Percentiles rank a stretch among this genome's conserved stretches.
Evolutionary conservation across 2,797 vertebrate genomes (phyloP).

Genomic region (Gallinago solitaria): DNA sequence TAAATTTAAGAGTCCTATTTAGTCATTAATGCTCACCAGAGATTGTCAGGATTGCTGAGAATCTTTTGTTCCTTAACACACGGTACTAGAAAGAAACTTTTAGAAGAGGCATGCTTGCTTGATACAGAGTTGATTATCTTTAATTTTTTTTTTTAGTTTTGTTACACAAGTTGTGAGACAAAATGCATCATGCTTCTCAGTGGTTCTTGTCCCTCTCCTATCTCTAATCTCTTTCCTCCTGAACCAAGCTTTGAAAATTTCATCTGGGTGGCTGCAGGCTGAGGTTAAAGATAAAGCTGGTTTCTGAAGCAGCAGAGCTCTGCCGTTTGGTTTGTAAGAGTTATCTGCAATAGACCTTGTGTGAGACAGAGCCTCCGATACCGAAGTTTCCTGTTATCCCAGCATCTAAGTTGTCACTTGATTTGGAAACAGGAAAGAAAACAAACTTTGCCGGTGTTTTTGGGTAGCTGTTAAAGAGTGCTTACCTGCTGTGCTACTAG

Average conservation of each 20-base stretch:
- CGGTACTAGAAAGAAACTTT: not conserved
- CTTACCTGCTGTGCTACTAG: not conserved
- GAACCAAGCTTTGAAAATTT: not conserved
- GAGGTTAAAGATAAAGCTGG: not conserved
- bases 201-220: not conserved
- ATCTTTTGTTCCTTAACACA: not conserved
- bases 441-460: not conserved
- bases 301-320: not conserved
- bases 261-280: not conserved
- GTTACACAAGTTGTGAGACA: not conserved
- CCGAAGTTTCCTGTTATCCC: conserved; percentile 13
- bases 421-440: conserved; percentile 50
- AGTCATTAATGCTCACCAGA: not conserved
- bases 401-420: conserved; percentile 17
- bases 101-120: not conserved
- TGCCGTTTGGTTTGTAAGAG: not conserved
- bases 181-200: not conserved
- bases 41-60: not conserved
- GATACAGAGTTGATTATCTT: not conserved
- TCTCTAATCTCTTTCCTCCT: not conserved
- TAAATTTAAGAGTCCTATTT: not conserved
- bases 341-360: not conserved
- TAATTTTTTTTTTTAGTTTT: not conserved
- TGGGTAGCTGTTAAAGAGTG: not conserved
- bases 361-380: not conserved